Evolutionary conservation across 2,888 invertebrate genomes (phyloP).

Genomic region (Diogma glabrata): DNA sequence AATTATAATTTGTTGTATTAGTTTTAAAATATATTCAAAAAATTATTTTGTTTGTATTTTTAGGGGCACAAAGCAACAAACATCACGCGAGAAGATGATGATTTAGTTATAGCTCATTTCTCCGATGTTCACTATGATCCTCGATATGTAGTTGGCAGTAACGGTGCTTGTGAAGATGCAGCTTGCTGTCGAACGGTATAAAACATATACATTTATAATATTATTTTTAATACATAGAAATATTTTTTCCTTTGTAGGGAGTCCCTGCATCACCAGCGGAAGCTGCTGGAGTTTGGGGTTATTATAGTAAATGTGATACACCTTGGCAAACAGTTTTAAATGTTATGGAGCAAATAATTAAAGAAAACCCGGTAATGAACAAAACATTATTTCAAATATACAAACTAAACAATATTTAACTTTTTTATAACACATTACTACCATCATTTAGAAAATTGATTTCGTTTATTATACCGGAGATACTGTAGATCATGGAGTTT

Average conservation of each 20-base stretch:
- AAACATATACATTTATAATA: no score
- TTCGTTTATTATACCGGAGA: constrained; percentile 78
- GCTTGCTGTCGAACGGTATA: constrained; percentile 57
- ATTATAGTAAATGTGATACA: constrained; percentile 64
- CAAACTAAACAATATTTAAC: no score
- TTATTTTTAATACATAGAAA: no score
- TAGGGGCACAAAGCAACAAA: constrained; percentile 11
- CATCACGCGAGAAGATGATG: constrained; percentile 10
- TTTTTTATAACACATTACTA: constrained; percentile 17
- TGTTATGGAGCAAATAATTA: constrained; percentile 47
- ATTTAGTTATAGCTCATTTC: constrained; percentile 27
- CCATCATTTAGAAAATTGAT: constrained; percentile 44
- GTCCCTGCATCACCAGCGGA: constrained; percentile 15
- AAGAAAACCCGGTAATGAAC: constrained; percentile 39
- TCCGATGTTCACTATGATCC: constrained; percentile 66
- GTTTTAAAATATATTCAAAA: no score
- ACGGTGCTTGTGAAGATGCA: constrained; percentile 61
- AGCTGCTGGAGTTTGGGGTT: constrained; percentile 70
- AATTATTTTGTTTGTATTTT: not conserved
- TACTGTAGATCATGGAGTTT: constrained; percentile 75
- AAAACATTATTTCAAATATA: no score
- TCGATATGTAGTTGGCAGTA: constrained; percentile 51
- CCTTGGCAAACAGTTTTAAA: constrained; percentile 58
- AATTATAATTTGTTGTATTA: no score
- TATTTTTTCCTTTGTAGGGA: no score